Conservation (phyloP, 2,797 vertebrate species). For the Carapus acus region DNA sequence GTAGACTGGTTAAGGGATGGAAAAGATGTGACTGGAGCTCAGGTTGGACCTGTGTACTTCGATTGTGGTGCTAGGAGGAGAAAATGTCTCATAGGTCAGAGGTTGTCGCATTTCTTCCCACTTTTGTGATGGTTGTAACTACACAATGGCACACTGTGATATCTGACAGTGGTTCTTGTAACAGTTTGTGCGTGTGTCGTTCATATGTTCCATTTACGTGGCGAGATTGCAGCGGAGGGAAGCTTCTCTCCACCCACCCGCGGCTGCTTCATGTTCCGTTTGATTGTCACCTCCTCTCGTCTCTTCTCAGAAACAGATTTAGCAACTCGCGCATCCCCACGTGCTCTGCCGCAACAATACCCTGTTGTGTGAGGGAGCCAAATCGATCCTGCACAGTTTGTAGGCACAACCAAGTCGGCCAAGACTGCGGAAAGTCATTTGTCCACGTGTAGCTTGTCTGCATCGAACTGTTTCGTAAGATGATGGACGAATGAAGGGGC, state of each 20-base stretch:
- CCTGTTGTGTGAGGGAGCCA: conserved; percentile 38
- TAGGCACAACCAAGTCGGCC: conserved; percentile 18
- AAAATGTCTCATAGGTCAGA: too few species aligned
- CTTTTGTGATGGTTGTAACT: too few species aligned
- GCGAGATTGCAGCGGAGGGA: not conserved
- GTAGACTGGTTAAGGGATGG: not conserved
- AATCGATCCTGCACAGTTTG: conserved; percentile 20
- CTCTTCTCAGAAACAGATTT: conserved; percentile 28
- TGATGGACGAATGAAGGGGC: conserved; percentile 10
- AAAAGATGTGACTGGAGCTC: not conserved
- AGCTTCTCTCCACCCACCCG: conserved; percentile 1
- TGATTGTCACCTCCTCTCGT: conserved; percentile 1
- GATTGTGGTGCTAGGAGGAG: too few species aligned
- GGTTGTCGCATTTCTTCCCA: too few species aligned
- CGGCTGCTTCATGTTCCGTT: too few species aligned
- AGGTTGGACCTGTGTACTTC: too few species aligned
- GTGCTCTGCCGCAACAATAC: conserved; percentile 27
- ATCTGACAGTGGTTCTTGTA: too few species aligned
- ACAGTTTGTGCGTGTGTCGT: not conserved
- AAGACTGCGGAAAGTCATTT: conserved; percentile 31
- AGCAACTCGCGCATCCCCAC: conserved; percentile 16
- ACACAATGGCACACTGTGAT: too few species aligned
- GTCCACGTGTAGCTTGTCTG: conserved; percentile 28
- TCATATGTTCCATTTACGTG: conserved; percentile 1
- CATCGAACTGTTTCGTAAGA: conserved; percentile 8